Evolutionary conservation across 2,113 vertebrate genomes (phyloP).

Genomic region (Nyctibius bracteatus): DNA sequence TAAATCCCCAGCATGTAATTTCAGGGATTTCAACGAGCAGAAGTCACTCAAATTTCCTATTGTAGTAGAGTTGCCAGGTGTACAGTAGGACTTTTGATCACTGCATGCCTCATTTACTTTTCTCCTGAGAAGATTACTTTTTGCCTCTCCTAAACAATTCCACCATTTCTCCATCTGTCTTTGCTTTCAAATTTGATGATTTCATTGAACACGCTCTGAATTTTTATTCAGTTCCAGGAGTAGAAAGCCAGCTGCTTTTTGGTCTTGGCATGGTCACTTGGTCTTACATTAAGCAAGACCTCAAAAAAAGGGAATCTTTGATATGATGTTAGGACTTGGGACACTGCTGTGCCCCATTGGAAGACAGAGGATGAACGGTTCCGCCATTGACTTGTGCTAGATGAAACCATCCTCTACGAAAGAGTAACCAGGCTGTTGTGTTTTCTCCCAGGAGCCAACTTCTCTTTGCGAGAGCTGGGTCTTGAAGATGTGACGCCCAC

Average conservation of each 20-base stretch:
- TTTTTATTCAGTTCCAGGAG: neutral
- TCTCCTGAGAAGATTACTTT: neutral
- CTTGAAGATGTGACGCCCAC: slow-evolving; percentile 85
- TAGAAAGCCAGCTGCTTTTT: neutral
- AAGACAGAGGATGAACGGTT: accelerated
- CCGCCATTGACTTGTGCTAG: neutral
- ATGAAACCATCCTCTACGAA: neutral
- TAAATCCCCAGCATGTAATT: neutral
- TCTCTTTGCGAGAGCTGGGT: slow-evolving; percentile 88
- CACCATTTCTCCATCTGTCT: neutral
- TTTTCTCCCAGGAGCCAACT: slow-evolving; percentile 81
- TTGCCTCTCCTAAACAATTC: neutral
- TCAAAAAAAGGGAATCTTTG: neutral
- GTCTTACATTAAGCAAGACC: neutral
- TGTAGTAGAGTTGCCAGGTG: neutral
- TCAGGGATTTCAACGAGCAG: neutral
- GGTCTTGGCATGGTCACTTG: neutral
- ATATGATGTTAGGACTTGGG: neutral
- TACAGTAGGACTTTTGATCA: neutral
- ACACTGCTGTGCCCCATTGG: accelerated
- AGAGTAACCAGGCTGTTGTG: neutral
- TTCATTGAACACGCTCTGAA: neutral
- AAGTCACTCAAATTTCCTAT: neutral
- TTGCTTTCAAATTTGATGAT: neutral
- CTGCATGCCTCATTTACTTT: neutral